Evolutionary conservation across 2,797 vertebrate species (phyloP).

Genomic region (Intellagama lesueurii): DNA sequence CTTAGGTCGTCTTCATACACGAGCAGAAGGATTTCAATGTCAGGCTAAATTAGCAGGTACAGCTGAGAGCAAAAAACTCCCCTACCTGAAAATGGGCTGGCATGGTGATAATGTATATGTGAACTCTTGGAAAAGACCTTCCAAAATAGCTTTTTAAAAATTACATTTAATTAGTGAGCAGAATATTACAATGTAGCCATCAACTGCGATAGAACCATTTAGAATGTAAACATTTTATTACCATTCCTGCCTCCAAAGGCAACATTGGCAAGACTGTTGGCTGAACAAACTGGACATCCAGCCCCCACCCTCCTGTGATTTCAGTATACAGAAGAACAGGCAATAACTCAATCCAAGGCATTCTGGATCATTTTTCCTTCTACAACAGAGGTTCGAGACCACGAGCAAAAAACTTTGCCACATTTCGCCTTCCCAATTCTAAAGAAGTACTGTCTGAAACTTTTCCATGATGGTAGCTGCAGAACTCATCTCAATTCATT

Average conservation of each 20-base stretch:
- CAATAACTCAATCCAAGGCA: not conserved
- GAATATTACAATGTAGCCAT: constrained; percentile 53
- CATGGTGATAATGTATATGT: not conserved
- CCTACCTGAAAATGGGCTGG: not conserved
- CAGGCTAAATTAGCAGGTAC: not conserved
- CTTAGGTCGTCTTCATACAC: not conserved
- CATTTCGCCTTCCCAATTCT: not conserved
- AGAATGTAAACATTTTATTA: constrained; percentile 24
- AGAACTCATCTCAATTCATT: not conserved
- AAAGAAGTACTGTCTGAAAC: not conserved
- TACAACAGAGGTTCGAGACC: too few relatives aligned
- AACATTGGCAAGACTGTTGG: not conserved
- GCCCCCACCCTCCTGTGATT: not conserved
- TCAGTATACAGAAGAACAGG: not conserved
- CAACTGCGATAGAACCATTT: constrained; percentile 2
- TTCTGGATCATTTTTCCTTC: not conserved
- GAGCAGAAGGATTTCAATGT: rapidly evolving
- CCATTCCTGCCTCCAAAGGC: constrained; percentile 32
- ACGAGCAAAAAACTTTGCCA: not conserved
- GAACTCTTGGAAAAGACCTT: not conserved
- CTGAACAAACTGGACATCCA: not conserved
- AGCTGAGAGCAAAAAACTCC: too few relatives aligned
- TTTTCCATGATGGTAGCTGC: not conserved
- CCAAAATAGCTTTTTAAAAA: constrained; percentile 41
- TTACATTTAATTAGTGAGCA: constrained; percentile 52